These are phyloP conservation scores for Plutella xylostella DNA, from an alignment of 2,888 invertebrate species.

Conservation along the genomic window DNA sequence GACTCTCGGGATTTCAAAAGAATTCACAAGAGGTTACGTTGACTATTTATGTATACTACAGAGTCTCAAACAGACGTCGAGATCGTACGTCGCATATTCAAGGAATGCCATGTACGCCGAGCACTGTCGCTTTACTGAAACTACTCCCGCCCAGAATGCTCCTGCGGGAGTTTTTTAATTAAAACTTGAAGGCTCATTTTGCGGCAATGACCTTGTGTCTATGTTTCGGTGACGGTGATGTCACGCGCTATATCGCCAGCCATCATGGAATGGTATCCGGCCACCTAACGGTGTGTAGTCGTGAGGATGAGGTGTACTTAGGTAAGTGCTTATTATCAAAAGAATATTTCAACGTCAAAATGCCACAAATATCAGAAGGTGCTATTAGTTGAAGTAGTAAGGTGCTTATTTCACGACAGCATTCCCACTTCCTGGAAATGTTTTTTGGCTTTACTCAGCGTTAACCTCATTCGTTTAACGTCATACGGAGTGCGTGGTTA, in stretches of 20 bases:
- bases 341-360: neutral
- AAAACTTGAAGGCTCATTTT: neutral
- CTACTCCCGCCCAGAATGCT: neutral
- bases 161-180: constrained; percentile 2
- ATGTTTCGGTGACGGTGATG: neutral
- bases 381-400: constrained; percentile 1
- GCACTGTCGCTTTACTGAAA: neutral
- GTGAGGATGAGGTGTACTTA: neutral
- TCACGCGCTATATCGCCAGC: neutral
- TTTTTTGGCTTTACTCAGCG: too few relatives aligned
- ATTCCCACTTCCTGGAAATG: too few relatives aligned
- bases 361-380: neutral
- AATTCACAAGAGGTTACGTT: neutral
- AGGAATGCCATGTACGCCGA: constrained; percentile 3
- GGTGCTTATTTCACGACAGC: neutral
- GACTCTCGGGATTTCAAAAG: constrained; percentile 15
- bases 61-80: neutral
- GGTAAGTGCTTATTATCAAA: constrained; percentile 6
- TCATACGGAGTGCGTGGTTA: too few relatives aligned
- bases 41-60: too few relatives aligned
- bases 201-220: neutral
- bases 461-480: too few relatives aligned
- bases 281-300: constrained; percentile 21
- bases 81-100: neutral
- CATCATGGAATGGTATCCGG: constrained; percentile 23